These are phyloP conservation scores for Tachina lurida DNA, from an alignment of 2,888 invertebrate species.

Conservation along the genomic window DNA sequence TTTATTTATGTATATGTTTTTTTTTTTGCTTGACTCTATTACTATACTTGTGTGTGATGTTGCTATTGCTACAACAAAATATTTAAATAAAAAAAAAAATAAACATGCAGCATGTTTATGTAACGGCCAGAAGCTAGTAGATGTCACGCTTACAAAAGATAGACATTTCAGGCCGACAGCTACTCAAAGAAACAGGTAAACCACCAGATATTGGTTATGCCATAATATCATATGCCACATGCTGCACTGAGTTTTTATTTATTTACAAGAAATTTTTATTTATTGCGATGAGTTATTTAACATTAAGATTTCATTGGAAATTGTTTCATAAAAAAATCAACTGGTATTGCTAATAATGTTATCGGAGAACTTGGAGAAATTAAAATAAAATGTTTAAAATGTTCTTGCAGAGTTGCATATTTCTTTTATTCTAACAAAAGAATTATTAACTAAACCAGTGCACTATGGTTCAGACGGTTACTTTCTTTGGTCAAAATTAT, in stretches of 20 bases:
- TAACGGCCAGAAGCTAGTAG: constrained; percentile 78
- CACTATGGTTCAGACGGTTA: too few species aligned
- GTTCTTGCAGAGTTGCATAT: too few species aligned
- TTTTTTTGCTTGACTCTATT: constrained; percentile 17
- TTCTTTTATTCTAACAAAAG: too few species aligned
- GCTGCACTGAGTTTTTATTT: constrained; percentile 13
- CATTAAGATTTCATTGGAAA: constrained; percentile 42
- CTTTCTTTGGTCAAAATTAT: too few species aligned
- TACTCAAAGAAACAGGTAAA: constrained; percentile 57
- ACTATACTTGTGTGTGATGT: not conserved
- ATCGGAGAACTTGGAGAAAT: too few species aligned
- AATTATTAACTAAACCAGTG: too few species aligned
- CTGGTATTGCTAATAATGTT: not conserved
- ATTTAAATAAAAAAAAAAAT: not conserved
- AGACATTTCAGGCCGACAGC: constrained; percentile 62
- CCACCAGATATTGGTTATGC: not conserved
- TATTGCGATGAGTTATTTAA: constrained; percentile 36
- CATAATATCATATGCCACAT: constrained; percentile 20
- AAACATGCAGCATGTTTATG: constrained; percentile 54
- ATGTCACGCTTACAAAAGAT: constrained; percentile 75
- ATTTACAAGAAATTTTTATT: constrained; percentile 1
- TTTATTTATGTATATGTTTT: constrained; percentile 65
- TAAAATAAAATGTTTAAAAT: too few species aligned
- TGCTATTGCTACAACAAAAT: constrained; percentile 13
- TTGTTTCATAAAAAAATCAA: constrained; percentile 17